Evolutionary conservation across 2,797 vertebrate genomes (phyloP).

Genomic region (Cossypha caffra): DNA sequence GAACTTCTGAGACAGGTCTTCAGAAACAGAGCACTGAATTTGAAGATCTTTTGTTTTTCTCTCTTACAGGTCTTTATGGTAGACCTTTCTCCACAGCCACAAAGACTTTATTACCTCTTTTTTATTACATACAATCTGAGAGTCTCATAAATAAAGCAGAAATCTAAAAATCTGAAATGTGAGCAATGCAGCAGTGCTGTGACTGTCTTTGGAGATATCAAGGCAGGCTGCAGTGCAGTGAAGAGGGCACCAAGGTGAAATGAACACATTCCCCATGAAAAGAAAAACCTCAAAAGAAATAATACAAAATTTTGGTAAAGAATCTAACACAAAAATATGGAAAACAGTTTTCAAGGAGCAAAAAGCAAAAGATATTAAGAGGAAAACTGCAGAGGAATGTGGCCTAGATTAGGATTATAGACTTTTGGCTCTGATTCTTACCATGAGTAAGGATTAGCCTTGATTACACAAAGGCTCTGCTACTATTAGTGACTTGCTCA

Average conservation of each 20-base stretch:
- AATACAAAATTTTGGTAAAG: neutral
- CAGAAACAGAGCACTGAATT: neutral
- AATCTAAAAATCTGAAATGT: neutral
- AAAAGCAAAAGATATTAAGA: neutral
- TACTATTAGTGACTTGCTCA: conserved; percentile 35
- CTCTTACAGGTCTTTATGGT: neutral
- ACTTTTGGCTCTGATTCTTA: conserved; percentile 42
- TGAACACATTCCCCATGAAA: neutral
- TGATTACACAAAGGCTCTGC: conserved; percentile 46
- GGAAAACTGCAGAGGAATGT: neutral
- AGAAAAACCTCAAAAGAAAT: neutral
- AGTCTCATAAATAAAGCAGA: neutral
- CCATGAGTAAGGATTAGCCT: conserved; percentile 46
- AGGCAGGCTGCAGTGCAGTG: neutral
- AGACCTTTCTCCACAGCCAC: neutral
- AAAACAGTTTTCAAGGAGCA: neutral
- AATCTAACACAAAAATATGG: neutral
- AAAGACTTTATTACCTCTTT: neutral
- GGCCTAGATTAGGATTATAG: conserved; percentile 19
- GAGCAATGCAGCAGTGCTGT: neutral
- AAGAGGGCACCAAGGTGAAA: neutral
- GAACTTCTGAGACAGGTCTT: neutral
- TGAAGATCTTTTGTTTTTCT: neutral
- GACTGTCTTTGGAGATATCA: neutral
- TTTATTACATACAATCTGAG: neutral